phyloP scores from a whole-genome alignment of 2,888 invertebrate genomes.

The Gari tellinella region DNA sequence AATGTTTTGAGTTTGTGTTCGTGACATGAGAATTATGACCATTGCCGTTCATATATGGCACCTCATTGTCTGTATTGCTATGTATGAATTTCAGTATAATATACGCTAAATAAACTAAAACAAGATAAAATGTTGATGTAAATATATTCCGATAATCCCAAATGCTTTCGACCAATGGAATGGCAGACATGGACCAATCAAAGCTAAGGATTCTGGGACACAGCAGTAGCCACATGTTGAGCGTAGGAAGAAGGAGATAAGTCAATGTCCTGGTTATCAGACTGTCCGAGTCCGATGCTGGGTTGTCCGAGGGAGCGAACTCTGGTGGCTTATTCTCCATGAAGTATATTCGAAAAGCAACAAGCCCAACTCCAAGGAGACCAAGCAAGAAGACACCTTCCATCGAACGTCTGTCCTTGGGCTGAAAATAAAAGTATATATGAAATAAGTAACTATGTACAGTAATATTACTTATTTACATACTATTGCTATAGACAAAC shows the following conservation, averaged over 20 bases:
- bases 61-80: conserved; percentile 23
- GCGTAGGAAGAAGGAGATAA: conserved; percentile 95
- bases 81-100: conserved; percentile 66
- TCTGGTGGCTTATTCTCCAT: conserved; percentile 90
- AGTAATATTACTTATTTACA: no score
- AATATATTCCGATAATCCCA: conserved; percentile 92
- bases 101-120: conserved; percentile 71
- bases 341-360: conserved; percentile 91
- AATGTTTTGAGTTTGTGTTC: conserved; percentile 42
- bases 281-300: conserved; percentile 94
- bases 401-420: conserved; percentile 73
- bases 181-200: conserved; percentile 99
- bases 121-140: conserved; percentile 90
- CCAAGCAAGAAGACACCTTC: conserved; percentile 86
- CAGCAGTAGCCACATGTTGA: conserved; percentile 94
- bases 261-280: conserved; percentile 93
- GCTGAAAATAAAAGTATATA: conserved; percentile 59
- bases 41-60: conserved; percentile 71
- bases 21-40: conserved; percentile 59
- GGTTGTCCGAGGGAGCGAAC: conserved; percentile 98
- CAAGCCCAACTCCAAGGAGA: conserved; percentile 89
- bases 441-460: conserved; percentile 1
- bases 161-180: conserved; percentile 92
- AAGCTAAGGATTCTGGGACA: conserved; percentile 96
- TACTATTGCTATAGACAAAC: no score